These are phyloP conservation scores for Clitarchus hookeri DNA, from an alignment of 2,888 invertebrate genomes.

Conservation along the genomic window DNA sequence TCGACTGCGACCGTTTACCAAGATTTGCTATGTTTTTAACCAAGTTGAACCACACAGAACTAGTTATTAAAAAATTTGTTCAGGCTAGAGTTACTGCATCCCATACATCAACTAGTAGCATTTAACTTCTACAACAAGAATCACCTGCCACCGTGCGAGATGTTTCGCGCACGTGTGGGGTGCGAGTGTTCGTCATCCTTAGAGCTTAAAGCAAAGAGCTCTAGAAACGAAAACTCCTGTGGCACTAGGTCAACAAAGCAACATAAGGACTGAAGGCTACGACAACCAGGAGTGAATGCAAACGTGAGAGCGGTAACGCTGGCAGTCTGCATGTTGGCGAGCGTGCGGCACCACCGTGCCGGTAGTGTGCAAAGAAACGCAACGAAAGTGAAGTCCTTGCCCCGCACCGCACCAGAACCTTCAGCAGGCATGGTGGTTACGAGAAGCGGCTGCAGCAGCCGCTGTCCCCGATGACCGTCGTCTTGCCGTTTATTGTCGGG, in stretches of 20 bases:
- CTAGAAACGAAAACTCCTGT: too few relatives aligned
- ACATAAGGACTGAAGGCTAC: background rate
- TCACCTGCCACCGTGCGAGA: background rate
- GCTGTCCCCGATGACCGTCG: slow-evolving; percentile 69
- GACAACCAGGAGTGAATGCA: background rate
- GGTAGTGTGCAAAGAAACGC: background rate
- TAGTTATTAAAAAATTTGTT: background rate
- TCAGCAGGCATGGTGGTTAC: slow-evolving; percentile 46
- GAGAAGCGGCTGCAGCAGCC: slow-evolving; percentile 63
- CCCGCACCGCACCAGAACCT: background rate
- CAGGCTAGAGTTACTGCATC: background rate
- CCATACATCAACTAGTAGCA: background rate
- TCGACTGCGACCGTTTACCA: background rate
- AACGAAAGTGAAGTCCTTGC: background rate
- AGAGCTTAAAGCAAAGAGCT: background rate
- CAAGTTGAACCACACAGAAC: background rate
- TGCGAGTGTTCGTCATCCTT: background rate
- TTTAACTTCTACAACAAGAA: background rate
- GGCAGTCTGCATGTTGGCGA: background rate
- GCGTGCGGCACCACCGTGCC: background rate
- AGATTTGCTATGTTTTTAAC: background rate
- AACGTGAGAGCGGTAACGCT: background rate
- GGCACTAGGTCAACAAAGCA: background rate
- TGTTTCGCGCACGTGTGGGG: background rate
- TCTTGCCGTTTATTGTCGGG: slow-evolving; percentile 74